These are phyloP conservation scores for Nannospalax galili DNA, from an alignment of 2,113 vertebrate genomes.

Conservation along the genomic window DNA sequence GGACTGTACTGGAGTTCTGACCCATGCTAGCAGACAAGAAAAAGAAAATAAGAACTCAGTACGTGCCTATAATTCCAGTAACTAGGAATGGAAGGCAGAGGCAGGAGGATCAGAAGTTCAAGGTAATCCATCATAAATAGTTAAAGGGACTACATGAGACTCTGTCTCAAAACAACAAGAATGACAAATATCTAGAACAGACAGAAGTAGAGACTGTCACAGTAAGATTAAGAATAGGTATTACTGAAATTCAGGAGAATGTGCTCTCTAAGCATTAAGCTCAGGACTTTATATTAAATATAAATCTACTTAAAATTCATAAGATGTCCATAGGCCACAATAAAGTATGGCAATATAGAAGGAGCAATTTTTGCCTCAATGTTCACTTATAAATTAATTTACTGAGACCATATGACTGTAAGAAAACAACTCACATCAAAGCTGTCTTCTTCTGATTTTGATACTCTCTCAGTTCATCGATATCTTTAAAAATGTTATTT, in stretches of 20 bases:
- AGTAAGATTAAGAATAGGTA: not conserved
- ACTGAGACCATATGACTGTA: not conserved
- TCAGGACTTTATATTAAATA: not conserved
- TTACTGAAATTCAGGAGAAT: not conserved
- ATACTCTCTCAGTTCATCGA: not conserved
- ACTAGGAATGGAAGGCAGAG: not conserved
- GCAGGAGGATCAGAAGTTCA: not conserved
- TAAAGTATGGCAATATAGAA: not conserved
- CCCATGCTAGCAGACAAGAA: not conserved
- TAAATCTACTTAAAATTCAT: not conserved
- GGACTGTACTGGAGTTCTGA: not conserved
- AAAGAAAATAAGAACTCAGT: not conserved
- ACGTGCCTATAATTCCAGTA: too few relatives aligned
- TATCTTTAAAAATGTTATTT: not conserved
- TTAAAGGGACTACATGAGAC: not conserved
- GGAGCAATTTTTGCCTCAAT: not conserved
- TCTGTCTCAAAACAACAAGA: not conserved
- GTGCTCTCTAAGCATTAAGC: not conserved
- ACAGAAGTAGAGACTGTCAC: not conserved
- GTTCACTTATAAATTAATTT: not conserved
- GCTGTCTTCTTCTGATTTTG: not conserved
- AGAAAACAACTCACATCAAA: not conserved
- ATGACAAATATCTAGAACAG: not conserved
- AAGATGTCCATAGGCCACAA: not conserved
- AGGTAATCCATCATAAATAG: not conserved